Base-by-base conservation (phyloP, 2,797 vertebrate genomes). In the Lerista edwardsae region DNA sequence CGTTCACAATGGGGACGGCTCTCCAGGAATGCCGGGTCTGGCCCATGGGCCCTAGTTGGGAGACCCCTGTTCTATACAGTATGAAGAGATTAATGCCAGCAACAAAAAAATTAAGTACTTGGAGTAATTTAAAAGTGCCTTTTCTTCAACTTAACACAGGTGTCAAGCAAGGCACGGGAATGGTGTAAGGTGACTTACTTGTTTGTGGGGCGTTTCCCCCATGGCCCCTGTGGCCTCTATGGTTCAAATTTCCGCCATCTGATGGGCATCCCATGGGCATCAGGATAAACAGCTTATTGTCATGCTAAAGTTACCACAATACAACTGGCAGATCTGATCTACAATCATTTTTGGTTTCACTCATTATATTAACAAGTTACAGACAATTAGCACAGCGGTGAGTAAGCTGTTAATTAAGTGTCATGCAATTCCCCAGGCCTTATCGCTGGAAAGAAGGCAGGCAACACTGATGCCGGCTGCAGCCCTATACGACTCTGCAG, bases 311-410 rank as follows among this genome's bases (percentile, higher is more conserved):
- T 82, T 47, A 15, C 61, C 31, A 11, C 5, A 21, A 25, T 23
- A 11, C 5, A 21, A 25, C 29, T 29, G n/a, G n/a, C 61, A 1
- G 29, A 14, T 3, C 64, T 9, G 31, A 61, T 74, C 6, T 68
- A 41, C 31, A 34, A 75, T 61, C 68, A 27, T 75, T 82, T 91
- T 51, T 81, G 74, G 78, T 71, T 91, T 71, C 88, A 84, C 51
- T 29, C 85, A 86, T 73, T 90, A 10, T 86, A 91, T 93, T 92
- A 93, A 86, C 73, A 83, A 93, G 82, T 85, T 94, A 93, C 73
- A 79, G 55, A 68, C 79, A 84, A 77, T 83, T 85, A 90, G 88
- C 90, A 55, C 51, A 92, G 75, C 62, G 91, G 79, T 59, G 51
- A 87, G 51, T 12, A 81, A 84, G 77, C 25, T 41, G 10, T 41